Base-by-base conservation (phyloP, 2,113 vertebrate genomes). In the Nycticryphes semicollaris region DNA sequence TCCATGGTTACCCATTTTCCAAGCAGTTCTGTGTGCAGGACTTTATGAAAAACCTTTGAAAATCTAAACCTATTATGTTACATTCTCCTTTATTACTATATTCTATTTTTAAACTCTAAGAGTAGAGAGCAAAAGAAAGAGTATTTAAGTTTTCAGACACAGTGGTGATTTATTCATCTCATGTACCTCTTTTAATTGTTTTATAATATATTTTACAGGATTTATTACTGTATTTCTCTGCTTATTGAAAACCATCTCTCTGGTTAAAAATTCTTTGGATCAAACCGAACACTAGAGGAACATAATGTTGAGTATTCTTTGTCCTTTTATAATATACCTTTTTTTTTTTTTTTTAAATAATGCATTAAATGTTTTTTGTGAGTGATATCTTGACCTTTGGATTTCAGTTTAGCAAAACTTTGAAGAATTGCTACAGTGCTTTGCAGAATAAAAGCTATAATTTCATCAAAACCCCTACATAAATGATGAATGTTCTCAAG, bases 361-460 rank as follows among this genome's bases (percentile, higher is more conserved):
- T 47, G 23, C 5, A 35, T 68, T 53, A 41, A 25, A 11, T 16
- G 15, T 10, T 31, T 70, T 60, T 79, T 66, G 7, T 7, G 81
- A 28, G 53, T 57, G 60, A 64, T 53, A 73, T 25, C 10, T 73
- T 66, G 53, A 70, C 70, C 56, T 94, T 83, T 91, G 14, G 31
- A 78, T 45, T 76, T 80, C 62, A 70, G 57, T 77, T 74, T 22
- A 66, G 63, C 33, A 87, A 86, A 97, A 88, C 60, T 82, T 93
- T 33, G 79, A 82, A 67, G 75, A 67, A 87, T 85, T 24, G 30
- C 13, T 51, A 53, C 16, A 62, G 19, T 39, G 31, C 15, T 68
- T 91, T 89, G 74, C 57, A 92, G 66, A 94, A 92, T 79, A 69
- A 70, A 89, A 90, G 41, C 33, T 31, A 39, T 83, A 62, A 89